phyloP scores from a whole-genome alignment of 2,797 vertebrate genomes.

The Hozukius guyotensis region DNA sequence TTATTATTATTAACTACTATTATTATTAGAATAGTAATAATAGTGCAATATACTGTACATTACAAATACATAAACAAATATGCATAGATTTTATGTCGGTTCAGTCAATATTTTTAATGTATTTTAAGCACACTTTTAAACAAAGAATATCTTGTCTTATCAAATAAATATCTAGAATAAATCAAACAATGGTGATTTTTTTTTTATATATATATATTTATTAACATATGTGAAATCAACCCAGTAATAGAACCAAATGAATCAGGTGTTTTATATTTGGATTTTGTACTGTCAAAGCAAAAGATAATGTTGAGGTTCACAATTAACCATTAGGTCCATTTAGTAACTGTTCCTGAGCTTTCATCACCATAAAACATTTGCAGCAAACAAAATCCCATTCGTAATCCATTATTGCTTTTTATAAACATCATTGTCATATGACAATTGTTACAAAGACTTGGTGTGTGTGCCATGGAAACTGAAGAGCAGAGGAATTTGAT shows the following conservation, averaged over 20 bases:
- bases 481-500: neutral
- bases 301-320: too few relatives aligned
- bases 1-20: too few relatives aligned
- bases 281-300: too few relatives aligned
- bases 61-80: neutral
- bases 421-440: neutral
- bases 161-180: neutral
- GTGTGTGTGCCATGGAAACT: neutral
- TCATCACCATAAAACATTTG: neutral
- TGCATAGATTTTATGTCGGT: neutral
- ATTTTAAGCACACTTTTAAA: neutral
- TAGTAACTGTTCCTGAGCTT: neutral
- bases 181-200: neutral
- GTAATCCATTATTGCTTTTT: neutral
- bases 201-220: neutral
- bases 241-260: neutral
- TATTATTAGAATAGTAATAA: too few relatives aligned
- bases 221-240: neutral
- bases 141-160: too few relatives aligned
- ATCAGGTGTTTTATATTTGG: neutral
- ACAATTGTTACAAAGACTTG: neutral
- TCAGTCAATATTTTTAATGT: neutral
- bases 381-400: neutral
- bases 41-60: neutral
- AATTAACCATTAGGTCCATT: neutral